phyloP scores from a whole-genome alignment of 2,113 vertebrate species.

The Rhinopomastus cyanomelas region DNA sequence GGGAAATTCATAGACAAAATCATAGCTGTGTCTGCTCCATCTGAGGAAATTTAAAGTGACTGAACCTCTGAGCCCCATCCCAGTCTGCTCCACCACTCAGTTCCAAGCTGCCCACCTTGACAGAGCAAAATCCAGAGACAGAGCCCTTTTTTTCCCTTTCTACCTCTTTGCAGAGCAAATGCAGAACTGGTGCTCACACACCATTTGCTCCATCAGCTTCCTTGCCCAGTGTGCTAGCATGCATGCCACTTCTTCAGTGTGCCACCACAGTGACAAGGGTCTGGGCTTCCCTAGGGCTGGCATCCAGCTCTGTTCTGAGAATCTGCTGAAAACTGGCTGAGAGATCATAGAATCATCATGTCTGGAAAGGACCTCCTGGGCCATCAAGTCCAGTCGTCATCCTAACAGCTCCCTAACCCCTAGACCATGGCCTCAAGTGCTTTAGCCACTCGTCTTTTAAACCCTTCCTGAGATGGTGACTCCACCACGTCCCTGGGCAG shows the following conservation, averaged over 20 bases:
- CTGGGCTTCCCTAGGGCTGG: not conserved
- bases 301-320: slow-evolving; percentile 37
- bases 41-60: not conserved
- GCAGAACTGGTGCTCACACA: not conserved
- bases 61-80: not conserved
- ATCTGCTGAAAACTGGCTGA: not conserved
- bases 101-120: not conserved
- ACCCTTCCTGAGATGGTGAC: too few relatives aligned
- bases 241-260: not conserved
- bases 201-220: not conserved
- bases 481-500: too few relatives aligned
- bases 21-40: not conserved
- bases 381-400: too few relatives aligned
- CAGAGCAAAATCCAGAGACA: not conserved
- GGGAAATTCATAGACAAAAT: not conserved
- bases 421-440: too few relatives aligned
- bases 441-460: too few relatives aligned
- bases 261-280: not conserved
- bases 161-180: not conserved
- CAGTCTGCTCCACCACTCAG: not conserved
- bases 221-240: not conserved
- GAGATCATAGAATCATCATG: too few relatives aligned
- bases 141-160: not conserved
- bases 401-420: too few relatives aligned
- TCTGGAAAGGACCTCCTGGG: too few relatives aligned